Evolutionary conservation across 2,113 vertebrate species (phyloP), one percentile per base, ranked within the genome.

Genomic region (Laticauda laticaudata): DNA sequence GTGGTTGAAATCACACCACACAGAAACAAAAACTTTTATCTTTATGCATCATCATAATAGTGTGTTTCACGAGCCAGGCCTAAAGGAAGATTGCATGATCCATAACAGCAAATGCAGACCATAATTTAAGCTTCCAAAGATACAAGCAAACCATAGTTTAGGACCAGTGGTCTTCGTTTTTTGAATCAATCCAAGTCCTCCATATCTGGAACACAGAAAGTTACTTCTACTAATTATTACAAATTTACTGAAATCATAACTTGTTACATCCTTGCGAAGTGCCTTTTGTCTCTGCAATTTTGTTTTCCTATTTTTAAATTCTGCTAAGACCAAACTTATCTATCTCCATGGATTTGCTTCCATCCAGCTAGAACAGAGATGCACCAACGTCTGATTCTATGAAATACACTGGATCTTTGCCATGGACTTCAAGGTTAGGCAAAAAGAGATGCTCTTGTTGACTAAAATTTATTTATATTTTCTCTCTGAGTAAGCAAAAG

Each of bases 341-440:
- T 54, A 59, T 87, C 90, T 55, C 81, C 2, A 23, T 15, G 4
- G 81, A 18, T 51, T 64, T 75, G 34, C 24, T 43, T 51, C 23
- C 12, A 56, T 24, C 21, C 21, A 26, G 23, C 53, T 48, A 75
- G 15, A 90, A 90, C 55, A 75, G 88, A 91, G 87, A 88, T 57
- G 92, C 54, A 57, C 23, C 21, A 90, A 81, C 7, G 53, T 39
- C 20, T 10, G 29, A 56, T 29, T 85, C 53, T 75, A 12, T 53
- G 18, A 93, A 93, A 91, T 88, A 53, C 75, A 75, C 34, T 88
- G 26, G 85, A 81, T 61, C 64, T 93, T 91, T 93, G 91, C 59
- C 90, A 88, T 5, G 8, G 11, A 39, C 53, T 15, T 88, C 59
- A 87, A 93, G 90, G 90, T 91, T 90, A 88, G 34, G 39, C 39